Percentiles rank a stretch among this genome's conserved stretches.
phyloP scores from a whole-genome alignment of 2,888 invertebrate species.

The Lingula anatina region DNA sequence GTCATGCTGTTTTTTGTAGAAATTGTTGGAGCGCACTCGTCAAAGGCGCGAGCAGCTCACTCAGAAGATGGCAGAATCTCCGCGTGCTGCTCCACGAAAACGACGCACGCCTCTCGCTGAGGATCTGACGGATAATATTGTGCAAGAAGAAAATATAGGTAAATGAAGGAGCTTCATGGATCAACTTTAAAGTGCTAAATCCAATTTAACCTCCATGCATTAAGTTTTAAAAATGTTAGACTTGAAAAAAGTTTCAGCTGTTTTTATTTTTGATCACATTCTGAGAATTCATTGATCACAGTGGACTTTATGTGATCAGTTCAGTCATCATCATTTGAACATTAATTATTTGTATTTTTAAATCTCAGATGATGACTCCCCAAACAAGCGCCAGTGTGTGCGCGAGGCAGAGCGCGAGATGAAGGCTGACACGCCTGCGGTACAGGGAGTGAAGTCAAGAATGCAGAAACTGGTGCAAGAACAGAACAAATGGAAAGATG shows the following conservation, averaged over 20 bases:
- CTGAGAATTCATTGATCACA: too few relatives aligned
- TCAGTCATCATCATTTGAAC: too few relatives aligned
- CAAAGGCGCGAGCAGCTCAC: slow-evolving; percentile 33
- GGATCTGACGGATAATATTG: slow-evolving; percentile 17
- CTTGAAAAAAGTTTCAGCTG: too few relatives aligned
- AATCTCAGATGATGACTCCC: too few relatives aligned
- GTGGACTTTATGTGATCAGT: too few relatives aligned
- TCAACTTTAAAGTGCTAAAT: too few relatives aligned
- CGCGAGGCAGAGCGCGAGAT: slow-evolving; percentile 23
- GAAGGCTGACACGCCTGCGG: slow-evolving; percentile 43
- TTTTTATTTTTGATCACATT: too few relatives aligned
- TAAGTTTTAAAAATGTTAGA: too few relatives aligned
- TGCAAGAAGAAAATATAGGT: too few relatives aligned
- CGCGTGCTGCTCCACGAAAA: slow-evolving; percentile 35
- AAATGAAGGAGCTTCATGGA: too few relatives aligned
- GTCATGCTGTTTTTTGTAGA: slow-evolving; percentile 21
- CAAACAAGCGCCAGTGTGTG: slow-evolving; percentile 43
- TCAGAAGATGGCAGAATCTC: slow-evolving; percentile 34
- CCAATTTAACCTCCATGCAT: too few relatives aligned
- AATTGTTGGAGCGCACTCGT: slow-evolving; percentile 31
- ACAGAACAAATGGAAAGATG: background rate
- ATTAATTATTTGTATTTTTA: too few relatives aligned
- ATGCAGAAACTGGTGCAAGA: slow-evolving; percentile 17
- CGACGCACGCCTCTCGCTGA: slow-evolving; percentile 25
- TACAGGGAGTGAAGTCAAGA: slow-evolving; percentile 34